A percentile compares a stretch with the other conserved stretches of the same genome.
These are phyloP conservation scores for Hartigia nigra DNA, from an alignment of 2,888 invertebrate species.

Conservation along the genomic window DNA sequence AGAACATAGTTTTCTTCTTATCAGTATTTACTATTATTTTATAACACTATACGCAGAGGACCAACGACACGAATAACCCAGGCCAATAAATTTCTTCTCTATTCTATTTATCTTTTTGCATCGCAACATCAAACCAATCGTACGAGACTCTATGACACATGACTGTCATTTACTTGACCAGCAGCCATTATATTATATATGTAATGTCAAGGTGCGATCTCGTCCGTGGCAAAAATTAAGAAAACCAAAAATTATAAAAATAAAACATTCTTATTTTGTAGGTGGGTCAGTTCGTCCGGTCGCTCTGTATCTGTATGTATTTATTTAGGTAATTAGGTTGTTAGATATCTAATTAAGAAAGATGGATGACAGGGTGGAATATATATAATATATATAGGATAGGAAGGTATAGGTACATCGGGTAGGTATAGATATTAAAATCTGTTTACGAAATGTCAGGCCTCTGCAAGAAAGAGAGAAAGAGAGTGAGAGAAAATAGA, in stretches of 20 bases:
- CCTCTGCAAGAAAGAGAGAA: constrained; percentile 26
- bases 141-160: background rate
- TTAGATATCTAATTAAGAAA: background rate
- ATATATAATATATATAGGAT: background rate
- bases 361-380: background rate
- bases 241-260: background rate
- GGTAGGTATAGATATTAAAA: constrained; percentile 33
- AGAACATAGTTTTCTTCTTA: constrained; percentile 10
- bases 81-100: constrained; percentile 10
- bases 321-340: background rate
- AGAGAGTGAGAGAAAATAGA: constrained; percentile 2
- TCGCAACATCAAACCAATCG: background rate
- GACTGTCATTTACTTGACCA: background rate
- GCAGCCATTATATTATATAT: background rate
- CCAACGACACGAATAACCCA: constrained; percentile 24
- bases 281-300: background rate
- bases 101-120: background rate
- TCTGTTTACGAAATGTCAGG: constrained; percentile 38
- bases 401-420: background rate
- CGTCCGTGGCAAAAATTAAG: background rate
- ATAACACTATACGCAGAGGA: constrained; percentile 16
- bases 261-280: background rate
- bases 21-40: constrained; percentile 1
- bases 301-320: background rate
- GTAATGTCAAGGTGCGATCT: background rate